Conservation (phyloP, 2,888 invertebrate genomes). For the Sphinx pinastri region DNA sequence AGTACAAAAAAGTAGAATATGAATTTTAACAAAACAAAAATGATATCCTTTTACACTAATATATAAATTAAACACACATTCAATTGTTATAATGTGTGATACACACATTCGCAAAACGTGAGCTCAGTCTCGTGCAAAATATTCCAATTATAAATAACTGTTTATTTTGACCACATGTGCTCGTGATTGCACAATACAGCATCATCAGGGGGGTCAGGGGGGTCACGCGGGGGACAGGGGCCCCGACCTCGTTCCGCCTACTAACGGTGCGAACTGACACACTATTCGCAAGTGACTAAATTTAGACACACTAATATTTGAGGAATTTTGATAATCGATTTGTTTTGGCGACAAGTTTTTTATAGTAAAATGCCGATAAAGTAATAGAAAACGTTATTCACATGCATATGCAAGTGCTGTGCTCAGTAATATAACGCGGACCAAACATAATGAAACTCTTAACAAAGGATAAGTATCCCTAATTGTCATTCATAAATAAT, state of each 20-base stretch:
- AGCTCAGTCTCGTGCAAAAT: conserved; percentile 7
- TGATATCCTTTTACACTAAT: too few relatives aligned
- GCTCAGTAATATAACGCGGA: too few relatives aligned
- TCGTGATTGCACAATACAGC: conserved; percentile 55
- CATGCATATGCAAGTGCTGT: too few relatives aligned
- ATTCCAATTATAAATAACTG: conserved; percentile 32
- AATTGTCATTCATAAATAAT: too few relatives aligned
- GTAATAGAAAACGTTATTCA: neutral
- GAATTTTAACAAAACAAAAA: too few relatives aligned
- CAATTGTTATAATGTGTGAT: neutral
- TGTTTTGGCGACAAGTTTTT: neutral
- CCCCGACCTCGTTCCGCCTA: conserved; percentile 31
- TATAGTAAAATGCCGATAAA: neutral
- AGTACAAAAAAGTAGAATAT: too few relatives aligned
- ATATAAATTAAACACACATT: too few relatives aligned
- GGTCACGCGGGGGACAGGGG: conserved; percentile 30
- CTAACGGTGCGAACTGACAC: conserved; percentile 43
- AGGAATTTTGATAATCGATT: conserved; percentile 13
- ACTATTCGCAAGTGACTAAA: conserved; percentile 36
- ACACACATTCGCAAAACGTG: neutral
- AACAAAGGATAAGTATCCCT: too few relatives aligned
- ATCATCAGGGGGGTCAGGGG: conserved; percentile 41
- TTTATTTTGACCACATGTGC: conserved; percentile 40
- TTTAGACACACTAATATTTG: conserved; percentile 18
- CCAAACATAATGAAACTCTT: too few relatives aligned